A percentile compares a stretch with the other conserved stretches of the same genome.
Conservation (phyloP, 2,888 invertebrate genomes). For the Zaprionus bogoriensis region DNA sequence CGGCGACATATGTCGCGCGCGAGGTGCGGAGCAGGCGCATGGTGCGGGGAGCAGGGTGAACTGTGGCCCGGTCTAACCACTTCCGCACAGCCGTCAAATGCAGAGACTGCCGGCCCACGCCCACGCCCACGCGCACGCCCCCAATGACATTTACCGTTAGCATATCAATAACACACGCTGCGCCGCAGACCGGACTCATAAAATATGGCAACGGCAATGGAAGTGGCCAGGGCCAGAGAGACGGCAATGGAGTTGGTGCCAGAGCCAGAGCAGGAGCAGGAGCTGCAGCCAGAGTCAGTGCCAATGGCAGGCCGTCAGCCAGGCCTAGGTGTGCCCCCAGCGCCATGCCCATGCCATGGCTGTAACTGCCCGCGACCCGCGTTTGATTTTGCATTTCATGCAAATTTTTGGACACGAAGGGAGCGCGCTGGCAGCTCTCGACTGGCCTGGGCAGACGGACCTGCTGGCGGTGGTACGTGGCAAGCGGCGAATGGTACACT, state of each 20-base stretch:
- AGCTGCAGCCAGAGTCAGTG: no score
- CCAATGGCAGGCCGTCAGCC: no score
- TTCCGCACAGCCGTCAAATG: constrained; percentile 70
- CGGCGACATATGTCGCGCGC: constrained; percentile 61
- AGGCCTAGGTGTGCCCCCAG: constrained; percentile 23
- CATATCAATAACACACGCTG: constrained; percentile 77
- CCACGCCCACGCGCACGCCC: background rate
- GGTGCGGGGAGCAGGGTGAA: constrained; percentile 11
- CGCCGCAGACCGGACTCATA: constrained; percentile 63
- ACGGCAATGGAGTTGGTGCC: no score
- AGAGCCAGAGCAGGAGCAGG: no score
- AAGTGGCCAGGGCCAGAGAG: constrained; percentile 2
- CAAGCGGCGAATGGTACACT: no score
- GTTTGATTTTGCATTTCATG: constrained; percentile 76
- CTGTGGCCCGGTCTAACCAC: constrained; percentile 55
- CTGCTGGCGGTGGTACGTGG: no score
- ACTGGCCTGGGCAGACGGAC: no score
- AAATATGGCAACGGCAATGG: constrained; percentile 72
- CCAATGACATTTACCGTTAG: constrained; percentile 69
- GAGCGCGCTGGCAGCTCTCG: constrained; percentile 53
- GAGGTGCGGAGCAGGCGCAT: background rate
- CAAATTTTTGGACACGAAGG: constrained; percentile 75
- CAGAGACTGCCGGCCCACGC: constrained; percentile 31
- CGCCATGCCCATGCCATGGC: constrained; percentile 1
- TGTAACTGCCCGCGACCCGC: constrained; percentile 31